A percentile compares a stretch with the other conserved stretches of the same genome.
phyloP scores from a whole-genome alignment of 1,140 invertebrate genomes.

The Drosophila tropicalis region DNA sequence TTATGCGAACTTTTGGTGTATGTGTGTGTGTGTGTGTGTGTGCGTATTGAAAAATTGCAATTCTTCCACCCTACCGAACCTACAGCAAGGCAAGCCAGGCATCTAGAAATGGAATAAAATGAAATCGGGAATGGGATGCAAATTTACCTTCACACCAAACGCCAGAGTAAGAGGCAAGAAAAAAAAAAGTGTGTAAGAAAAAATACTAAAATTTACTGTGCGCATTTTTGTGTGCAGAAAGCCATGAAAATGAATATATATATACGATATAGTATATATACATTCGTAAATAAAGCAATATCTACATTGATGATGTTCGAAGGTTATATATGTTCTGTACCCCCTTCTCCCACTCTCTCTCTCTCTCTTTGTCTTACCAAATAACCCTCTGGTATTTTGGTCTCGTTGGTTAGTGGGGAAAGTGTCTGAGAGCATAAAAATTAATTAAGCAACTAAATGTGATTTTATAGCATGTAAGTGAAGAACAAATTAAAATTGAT shows the following conservation, averaged over 20 bases:
- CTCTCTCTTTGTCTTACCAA: not conserved
- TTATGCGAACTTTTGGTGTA: slow-evolving; percentile 57
- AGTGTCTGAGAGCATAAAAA: slow-evolving; percentile 57
- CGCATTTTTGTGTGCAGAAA: slow-evolving; percentile 50
- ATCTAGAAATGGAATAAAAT: not conserved
- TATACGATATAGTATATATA: slow-evolving; percentile 29
- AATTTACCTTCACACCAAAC: slow-evolving; percentile 40
- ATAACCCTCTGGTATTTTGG: slow-evolving; percentile 11
- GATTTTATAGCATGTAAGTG: slow-evolving; percentile 81
- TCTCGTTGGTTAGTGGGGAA: not conserved
- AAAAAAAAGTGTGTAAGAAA: slow-evolving; percentile 13
- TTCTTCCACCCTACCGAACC: slow-evolving; percentile 28
- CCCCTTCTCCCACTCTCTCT: slow-evolving; percentile 6
- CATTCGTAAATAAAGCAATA: slow-evolving; percentile 61
- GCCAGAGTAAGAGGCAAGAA: slow-evolving; percentile 12
- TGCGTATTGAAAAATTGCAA: slow-evolving; percentile 64
- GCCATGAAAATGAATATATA: slow-evolving; percentile 59
- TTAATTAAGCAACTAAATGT: slow-evolving; percentile 83
- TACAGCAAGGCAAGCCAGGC: not conserved
- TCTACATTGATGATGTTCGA: slow-evolving; percentile 59
- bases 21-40: not conserved
- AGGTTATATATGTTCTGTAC: slow-evolving; percentile 43
- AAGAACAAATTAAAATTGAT: slow-evolving; percentile 67
- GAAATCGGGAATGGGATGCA: slow-evolving; percentile 24
- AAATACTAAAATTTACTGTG: slow-evolving; percentile 41